Evolutionary conservation across 2,888 invertebrate genomes (phyloP).

Genomic region (Xanthia icteritia): DNA sequence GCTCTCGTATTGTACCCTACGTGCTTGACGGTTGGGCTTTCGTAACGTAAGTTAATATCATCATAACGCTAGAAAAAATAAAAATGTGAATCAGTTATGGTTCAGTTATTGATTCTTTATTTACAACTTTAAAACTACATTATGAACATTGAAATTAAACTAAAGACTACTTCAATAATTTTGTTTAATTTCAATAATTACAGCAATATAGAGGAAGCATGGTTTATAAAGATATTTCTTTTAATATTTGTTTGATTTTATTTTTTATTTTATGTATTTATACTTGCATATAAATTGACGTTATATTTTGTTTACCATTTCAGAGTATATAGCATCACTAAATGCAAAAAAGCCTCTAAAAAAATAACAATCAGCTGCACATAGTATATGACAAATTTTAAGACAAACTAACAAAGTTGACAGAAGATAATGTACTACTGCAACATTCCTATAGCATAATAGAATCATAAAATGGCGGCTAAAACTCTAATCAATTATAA

Average conservation of each 20-base stretch:
- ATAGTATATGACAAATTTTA: constrained; percentile 58
- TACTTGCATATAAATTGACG: constrained; percentile 47
- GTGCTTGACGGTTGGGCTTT: constrained; percentile 27
- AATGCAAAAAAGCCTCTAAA: constrained; percentile 80
- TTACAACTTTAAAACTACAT: not conserved
- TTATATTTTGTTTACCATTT: constrained; percentile 85
- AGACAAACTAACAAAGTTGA: constrained; percentile 57
- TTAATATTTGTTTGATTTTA: constrained; percentile 14
- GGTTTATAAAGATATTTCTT: not conserved
- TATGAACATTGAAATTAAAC: not conserved
- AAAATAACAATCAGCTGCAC: constrained; percentile 82
- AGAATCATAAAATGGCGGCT: constrained; percentile 51
- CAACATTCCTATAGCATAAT: constrained; percentile 69
- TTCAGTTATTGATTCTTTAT: not conserved
- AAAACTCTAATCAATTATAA: constrained; percentile 37
- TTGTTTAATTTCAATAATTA: constrained; percentile 21
- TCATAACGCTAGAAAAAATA: not conserved
- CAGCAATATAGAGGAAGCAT: not conserved
- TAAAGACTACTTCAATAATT: not conserved
- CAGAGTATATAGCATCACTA: constrained; percentile 89
- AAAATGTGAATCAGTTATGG: not conserved
- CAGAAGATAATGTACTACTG: constrained; percentile 61
- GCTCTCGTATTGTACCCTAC: not conserved
- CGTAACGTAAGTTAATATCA: constrained; percentile 8
- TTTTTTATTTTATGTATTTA: constrained; percentile 25